Percentiles rank a stretch among this genome's conserved stretches.
Evolutionary conservation across 2,888 invertebrate species (phyloP).

Genomic region (Cyaniris semiargus): DNA sequence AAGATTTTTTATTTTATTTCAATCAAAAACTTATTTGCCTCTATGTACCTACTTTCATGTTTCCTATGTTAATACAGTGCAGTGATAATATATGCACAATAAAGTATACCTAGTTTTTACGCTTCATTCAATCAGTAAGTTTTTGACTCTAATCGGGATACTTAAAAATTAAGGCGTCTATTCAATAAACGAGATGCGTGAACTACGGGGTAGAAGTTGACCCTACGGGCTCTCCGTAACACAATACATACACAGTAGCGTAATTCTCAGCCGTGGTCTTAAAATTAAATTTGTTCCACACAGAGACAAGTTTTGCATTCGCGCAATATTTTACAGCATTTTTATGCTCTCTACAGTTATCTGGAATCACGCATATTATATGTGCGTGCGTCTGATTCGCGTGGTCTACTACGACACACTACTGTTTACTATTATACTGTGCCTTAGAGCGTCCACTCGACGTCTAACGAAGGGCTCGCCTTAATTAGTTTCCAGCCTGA

Average conservation of each 20-base stretch:
- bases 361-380: no score
- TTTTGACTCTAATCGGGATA: background rate
- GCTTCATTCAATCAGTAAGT: background rate
- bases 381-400: background rate
- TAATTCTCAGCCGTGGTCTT: background rate
- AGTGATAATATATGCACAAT: no score
- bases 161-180: background rate
- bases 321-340: no score
- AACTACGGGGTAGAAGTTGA: constrained; percentile 1
- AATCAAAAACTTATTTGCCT: no score
- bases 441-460: constrained; percentile 39
- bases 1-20: no score
- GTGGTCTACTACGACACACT: background rate
- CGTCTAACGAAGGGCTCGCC: constrained; percentile 75
- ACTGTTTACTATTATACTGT: background rate
- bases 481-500: constrained; percentile 80
- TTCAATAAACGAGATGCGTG: background rate
- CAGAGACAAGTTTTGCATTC: no score
- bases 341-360: no score
- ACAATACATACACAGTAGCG: background rate
- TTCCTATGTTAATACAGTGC: background rate
- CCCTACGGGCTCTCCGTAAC: background rate
- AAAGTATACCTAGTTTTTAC: no score
- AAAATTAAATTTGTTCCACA: no score
- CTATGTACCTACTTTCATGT: background rate